Evolutionary conservation across 1,140 invertebrate genomes (phyloP).

Genomic region (Penaeus indicus): DNA sequence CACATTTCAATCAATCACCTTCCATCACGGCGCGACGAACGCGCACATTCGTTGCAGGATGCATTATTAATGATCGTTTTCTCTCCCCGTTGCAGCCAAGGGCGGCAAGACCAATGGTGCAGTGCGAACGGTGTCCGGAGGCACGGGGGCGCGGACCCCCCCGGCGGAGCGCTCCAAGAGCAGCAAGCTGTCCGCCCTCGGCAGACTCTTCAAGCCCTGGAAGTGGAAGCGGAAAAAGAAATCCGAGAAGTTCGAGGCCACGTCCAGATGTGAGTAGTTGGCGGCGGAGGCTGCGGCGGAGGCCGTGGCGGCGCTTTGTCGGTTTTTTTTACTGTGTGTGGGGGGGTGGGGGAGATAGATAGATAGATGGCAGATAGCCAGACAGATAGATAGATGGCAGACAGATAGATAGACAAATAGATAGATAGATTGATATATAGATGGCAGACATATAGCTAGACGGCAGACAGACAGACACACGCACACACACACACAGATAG

Average conservation of each 20-base stretch:
- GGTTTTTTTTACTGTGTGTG: background rate
- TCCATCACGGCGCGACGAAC: too few species aligned
- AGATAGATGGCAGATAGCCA: background rate
- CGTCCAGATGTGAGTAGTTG: constrained; percentile 89
- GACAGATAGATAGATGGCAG: too few species aligned
- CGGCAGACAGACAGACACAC: background rate
- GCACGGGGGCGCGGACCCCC: constrained; percentile 76
- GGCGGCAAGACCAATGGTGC: constrained; percentile 88
- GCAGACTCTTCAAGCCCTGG: constrained; percentile 97
- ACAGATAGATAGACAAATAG: too few species aligned
- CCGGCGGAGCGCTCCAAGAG: constrained; percentile 82
- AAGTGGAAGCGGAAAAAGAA: constrained; percentile 99
- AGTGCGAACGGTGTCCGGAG: constrained; percentile 74
- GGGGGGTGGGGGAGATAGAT: background rate
- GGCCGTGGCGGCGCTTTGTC: constrained; percentile 2
- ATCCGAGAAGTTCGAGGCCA: constrained; percentile 94
- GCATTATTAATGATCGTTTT: constrained; percentile 58
- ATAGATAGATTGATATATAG: too few species aligned
- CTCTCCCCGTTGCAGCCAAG: constrained; percentile 81
- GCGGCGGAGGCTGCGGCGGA: too few species aligned
- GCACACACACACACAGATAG: too few species aligned
- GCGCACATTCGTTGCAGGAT: background rate
- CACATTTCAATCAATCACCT: too few species aligned
- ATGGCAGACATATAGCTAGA: background rate
- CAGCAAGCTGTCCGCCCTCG: constrained; percentile 91